Percentiles rank a stretch among this genome's conserved stretches.
phyloP scores from a whole-genome alignment of 1,140 invertebrate genomes.

The Campoletis sonorensis region DNA sequence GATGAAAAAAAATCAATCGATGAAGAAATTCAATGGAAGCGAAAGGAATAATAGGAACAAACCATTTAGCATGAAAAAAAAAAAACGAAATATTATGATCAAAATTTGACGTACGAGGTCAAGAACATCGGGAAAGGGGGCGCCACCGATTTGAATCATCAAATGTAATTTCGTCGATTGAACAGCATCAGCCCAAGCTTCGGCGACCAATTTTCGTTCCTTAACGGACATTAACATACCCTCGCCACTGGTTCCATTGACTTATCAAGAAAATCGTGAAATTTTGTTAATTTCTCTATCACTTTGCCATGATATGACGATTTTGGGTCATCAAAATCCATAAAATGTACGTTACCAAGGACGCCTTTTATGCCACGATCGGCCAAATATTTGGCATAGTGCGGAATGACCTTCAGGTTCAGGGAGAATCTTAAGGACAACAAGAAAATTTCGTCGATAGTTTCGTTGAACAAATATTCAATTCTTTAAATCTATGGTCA shows the following conservation, averaged over 20 bases:
- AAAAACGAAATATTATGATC: conserved; percentile 1
- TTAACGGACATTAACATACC: conserved; percentile 82
- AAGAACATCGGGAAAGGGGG: conserved; percentile 82
- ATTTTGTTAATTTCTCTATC: neutral
- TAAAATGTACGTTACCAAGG: conserved; percentile 77
- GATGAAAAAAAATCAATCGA: neutral
- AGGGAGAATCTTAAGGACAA: conserved; percentile 70
- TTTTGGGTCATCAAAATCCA: neutral
- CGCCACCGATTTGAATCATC: conserved; percentile 88
- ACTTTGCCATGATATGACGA: neutral
- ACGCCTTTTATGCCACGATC: conserved; percentile 80
- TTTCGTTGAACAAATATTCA: too few relatives aligned
- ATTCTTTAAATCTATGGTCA: too few relatives aligned
- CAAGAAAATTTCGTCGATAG: too few relatives aligned
- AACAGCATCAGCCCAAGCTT: conserved; percentile 81
- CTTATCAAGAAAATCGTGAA: conserved; percentile 70
- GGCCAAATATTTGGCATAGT: conserved; percentile 80
- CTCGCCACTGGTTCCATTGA: conserved; percentile 89
- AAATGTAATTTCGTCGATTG: conserved; percentile 80
- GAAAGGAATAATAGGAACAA: neutral
- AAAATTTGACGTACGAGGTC: conserved; percentile 80
- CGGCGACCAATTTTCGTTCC: conserved; percentile 84
- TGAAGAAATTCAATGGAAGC: neutral
- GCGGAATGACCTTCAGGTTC: conserved; percentile 79
- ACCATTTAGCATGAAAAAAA: neutral